These are phyloP conservation scores for Pristiophorus japonicus DNA, from an alignment of 2,113 vertebrate genomes.

Conservation along the genomic window DNA sequence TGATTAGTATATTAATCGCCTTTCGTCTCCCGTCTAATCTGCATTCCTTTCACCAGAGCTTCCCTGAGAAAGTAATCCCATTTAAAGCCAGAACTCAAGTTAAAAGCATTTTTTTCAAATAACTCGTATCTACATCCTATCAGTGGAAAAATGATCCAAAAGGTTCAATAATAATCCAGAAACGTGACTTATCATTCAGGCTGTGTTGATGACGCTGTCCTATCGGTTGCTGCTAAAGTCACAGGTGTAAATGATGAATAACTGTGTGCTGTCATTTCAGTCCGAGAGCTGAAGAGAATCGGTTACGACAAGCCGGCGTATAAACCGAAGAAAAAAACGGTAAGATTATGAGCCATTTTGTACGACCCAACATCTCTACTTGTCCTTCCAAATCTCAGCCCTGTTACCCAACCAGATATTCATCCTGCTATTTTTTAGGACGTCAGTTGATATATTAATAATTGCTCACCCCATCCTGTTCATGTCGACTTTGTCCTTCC, in stretches of 20 bases:
- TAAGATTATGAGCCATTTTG: not conserved
- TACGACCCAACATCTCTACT: not conserved
- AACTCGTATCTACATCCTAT: not conserved
- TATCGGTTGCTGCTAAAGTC: not conserved
- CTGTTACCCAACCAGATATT: not conserved
- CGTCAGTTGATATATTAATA: not conserved
- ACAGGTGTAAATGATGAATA: not conserved
- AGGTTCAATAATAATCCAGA: not conserved
- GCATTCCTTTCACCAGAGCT: not conserved
- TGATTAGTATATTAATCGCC: not conserved
- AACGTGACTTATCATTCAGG: too few relatives aligned
- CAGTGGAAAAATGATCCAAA: not conserved
- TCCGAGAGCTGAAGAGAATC: conserved; percentile 82
- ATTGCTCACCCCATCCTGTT: too few relatives aligned
- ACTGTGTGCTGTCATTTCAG: conserved; percentile 53
- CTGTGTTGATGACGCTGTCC: not conserved
- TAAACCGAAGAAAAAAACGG: conserved; percentile 33
- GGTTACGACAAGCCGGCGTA: conserved; percentile 74
- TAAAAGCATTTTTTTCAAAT: not conserved
- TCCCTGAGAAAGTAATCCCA: not conserved
- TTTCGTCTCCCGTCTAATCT: not conserved
- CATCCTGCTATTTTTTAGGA: not conserved
- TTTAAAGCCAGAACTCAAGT: not conserved
- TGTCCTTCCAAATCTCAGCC: not conserved
- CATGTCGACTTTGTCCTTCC: too few relatives aligned